Evolutionary conservation across 2,888 invertebrate genomes (phyloP).

Genomic region (Philaethria dido): DNA sequence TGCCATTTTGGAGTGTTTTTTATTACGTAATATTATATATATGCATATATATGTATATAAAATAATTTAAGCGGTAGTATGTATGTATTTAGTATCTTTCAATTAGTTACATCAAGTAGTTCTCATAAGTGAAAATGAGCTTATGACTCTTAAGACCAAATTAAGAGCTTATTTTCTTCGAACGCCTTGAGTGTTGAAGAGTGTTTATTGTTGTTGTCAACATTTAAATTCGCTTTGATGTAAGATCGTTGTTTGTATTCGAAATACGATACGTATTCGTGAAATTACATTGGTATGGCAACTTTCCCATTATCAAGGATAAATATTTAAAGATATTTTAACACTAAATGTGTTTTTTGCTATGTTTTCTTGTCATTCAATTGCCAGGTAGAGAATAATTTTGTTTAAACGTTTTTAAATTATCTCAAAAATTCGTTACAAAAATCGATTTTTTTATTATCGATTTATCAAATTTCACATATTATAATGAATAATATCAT

Average conservation of each 20-base stretch:
- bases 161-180: constrained; percentile 56
- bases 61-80: not conserved
- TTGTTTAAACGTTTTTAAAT: not conserved
- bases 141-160: constrained; percentile 42
- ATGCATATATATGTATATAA: not conserved
- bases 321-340: constrained; percentile 34
- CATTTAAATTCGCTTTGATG: constrained; percentile 75
- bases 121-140: constrained; percentile 20
- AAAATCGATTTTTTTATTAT: too few relatives aligned
- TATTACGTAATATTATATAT: not conserved
- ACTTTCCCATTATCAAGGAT: constrained; percentile 42
- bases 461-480: not conserved
- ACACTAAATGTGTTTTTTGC: constrained; percentile 12
- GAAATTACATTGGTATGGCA: constrained; percentile 42
- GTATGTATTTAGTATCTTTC: not conserved
- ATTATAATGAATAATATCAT: too few relatives aligned
- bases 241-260: constrained; percentile 49
- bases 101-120: constrained; percentile 11
- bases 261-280: constrained; percentile 45
- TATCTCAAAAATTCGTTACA: too few relatives aligned
- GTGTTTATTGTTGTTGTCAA: constrained; percentile 63
- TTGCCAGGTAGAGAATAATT: not conserved
- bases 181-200: constrained; percentile 55
- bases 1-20: too few relatives aligned
- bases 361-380: not conserved